A percentile compares a stretch with the other conserved stretches of the same genome.
Evolutionary conservation across 2,888 invertebrate genomes (phyloP).

Genomic region (Drosophila siamana): DNA sequence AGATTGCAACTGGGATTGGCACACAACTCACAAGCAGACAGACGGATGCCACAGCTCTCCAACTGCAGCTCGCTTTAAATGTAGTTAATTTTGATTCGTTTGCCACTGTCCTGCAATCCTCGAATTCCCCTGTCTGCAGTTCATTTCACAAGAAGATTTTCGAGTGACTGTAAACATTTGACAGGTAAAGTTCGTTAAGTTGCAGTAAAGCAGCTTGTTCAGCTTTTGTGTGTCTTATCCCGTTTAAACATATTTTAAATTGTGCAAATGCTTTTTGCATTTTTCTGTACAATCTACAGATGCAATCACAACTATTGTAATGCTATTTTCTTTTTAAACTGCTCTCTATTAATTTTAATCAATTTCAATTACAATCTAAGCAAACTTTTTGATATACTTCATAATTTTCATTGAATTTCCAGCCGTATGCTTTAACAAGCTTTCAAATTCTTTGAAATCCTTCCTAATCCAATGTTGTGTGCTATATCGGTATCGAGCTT

Average conservation of each 20-base stretch:
- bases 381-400: no score
- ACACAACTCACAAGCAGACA: constrained; percentile 11
- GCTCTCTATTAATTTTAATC: no score
- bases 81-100: constrained; percentile 67
- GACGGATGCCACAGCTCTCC: neutral
- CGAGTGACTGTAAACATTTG: constrained; percentile 16
- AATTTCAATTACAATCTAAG: no score
- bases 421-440: neutral
- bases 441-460: neutral
- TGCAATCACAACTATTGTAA: neutral
- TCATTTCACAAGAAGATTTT: constrained; percentile 14
- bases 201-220: neutral
- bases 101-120: constrained; percentile 30
- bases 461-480: neutral
- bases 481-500: neutral
- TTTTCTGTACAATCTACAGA: neutral
- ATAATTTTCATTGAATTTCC: no score
- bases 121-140: constrained; percentile 15
- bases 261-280: neutral
- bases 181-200: neutral
- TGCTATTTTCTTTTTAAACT: no score
- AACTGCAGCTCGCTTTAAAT: constrained; percentile 50
- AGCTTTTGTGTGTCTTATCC: neutral
- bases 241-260: neutral
- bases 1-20: constrained; percentile 28